phyloP scores from a whole-genome alignment of 2,797 vertebrate genomes.

The Zalophus californianus region DNA sequence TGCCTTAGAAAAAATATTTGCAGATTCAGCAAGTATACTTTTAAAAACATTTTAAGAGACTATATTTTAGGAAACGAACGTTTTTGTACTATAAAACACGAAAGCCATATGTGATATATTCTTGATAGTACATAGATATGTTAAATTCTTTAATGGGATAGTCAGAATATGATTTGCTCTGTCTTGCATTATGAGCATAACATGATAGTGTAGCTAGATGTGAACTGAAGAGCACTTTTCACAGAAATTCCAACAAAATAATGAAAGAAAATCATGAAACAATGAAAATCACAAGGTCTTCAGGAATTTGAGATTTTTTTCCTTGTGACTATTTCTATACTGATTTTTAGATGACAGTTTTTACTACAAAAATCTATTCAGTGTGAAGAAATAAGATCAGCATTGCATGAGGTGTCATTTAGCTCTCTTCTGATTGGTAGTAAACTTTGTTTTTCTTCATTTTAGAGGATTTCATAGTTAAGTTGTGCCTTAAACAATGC shows the following conservation, averaged over 20 bases:
- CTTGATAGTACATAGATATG: slow-evolving; percentile 59
- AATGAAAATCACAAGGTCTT: slow-evolving; percentile 55
- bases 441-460: slow-evolving; percentile 77
- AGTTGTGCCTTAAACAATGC: slow-evolving; percentile 34
- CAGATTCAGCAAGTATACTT: slow-evolving; percentile 66
- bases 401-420: slow-evolving; percentile 58
- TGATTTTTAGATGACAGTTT: slow-evolving; percentile 25
- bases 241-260: slow-evolving; percentile 48
- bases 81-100: slow-evolving; percentile 62
- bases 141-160: slow-evolving; percentile 67
- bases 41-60: slow-evolving; percentile 68
- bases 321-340: background rate
- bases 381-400: slow-evolving; percentile 12
- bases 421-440: slow-evolving; percentile 55
- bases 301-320: slow-evolving; percentile 65
- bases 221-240: slow-evolving; percentile 61
- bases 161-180: slow-evolving; percentile 62
- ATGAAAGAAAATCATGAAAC: slow-evolving; percentile 24
- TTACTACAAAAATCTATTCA: slow-evolving; percentile 47
- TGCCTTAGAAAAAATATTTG: slow-evolving; percentile 75
- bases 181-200: slow-evolving; percentile 65
- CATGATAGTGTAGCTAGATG: slow-evolving; percentile 65
- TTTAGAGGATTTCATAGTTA: slow-evolving; percentile 72
- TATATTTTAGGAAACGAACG: slow-evolving; percentile 48
- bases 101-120: slow-evolving; percentile 38